Base-by-base conservation (phyloP, 2,113 vertebrate species). In the Sterrhoptilus dennistouni region DNA sequence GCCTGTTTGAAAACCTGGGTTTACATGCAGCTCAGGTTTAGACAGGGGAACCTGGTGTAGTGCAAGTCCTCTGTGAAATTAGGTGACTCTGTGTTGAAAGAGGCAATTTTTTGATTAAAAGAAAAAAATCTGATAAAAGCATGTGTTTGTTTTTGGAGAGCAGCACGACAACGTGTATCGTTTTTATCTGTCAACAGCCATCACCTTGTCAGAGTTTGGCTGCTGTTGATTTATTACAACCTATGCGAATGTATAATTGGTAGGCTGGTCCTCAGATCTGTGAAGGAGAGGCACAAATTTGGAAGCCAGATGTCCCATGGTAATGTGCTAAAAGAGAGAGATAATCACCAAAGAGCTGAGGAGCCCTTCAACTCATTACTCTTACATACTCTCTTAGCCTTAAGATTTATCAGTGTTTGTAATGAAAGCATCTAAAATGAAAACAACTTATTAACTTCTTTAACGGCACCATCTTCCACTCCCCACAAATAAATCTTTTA, bases 81-180 rank as follows among this genome's bases (percentile, higher is more conserved):
- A 97, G 95, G 90, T 96, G 94, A 92, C 90, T 88, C 83, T 77
- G 11, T 84, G 90, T 91, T 89, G 96, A 69, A 93, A 95, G 94
- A 97, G 89, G 92, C 96, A 97, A 96, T 97, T 97, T 97, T 97
- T 96, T 97, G 96, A 97, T 97, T 97, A 96, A 97, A 97, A 95
- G 95, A 82, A 96, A 90, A 83, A 81, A 93, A 97, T 97, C 97
- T 96, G 97, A 97, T 97, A 97, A 96, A 96, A 97, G 86, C 83
- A 52, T 91, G 85, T 97, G 88, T 97, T 97, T 97, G 96, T 96
- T 97, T 97, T 97, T 92, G 93, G 94, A 97, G 96, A 97, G 79
- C 74, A 80, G 94, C 93, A 93, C 45, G 80, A 89, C 87, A 95
- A 76, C 35, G 42, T 80, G 66, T 96, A 96, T 97, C 92, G 49